A percentile compares a stretch with the other conserved stretches of the same genome.
These are phyloP conservation scores for Cantharis lateralis DNA, from an alignment of 2,888 invertebrate species.

Conservation along the genomic window DNA sequence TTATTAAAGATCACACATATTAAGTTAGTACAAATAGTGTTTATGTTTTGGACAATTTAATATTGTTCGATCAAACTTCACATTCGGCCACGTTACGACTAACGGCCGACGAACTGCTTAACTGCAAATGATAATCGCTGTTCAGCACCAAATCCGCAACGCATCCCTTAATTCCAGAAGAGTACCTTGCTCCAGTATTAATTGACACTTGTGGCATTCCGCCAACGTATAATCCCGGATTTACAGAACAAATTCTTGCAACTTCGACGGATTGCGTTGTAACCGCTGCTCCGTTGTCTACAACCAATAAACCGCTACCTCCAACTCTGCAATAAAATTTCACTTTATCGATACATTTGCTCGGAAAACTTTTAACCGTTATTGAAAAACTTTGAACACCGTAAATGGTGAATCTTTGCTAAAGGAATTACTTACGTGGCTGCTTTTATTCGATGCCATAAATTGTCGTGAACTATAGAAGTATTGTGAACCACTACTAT, in stretches of 20 bases:
- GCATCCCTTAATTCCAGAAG: conserved; percentile 64
- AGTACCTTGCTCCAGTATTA: conserved; percentile 57
- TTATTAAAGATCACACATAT: conserved; percentile 27
- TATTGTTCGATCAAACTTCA: conserved; percentile 36
- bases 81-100: conserved; percentile 57
- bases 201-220: conserved; percentile 52
- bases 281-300: conserved; percentile 84
- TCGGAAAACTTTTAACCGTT: background rate
- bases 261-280: conserved; percentile 84
- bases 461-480: conserved; percentile 85
- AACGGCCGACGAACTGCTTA: conserved; percentile 56
- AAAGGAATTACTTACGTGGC: conserved; percentile 63
- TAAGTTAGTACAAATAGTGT: conserved; percentile 19
- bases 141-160: conserved; percentile 66
- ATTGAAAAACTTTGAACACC: background rate
- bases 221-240: conserved; percentile 88
- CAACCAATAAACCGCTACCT: conserved; percentile 72
- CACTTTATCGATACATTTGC: background rate
- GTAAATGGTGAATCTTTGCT: background rate
- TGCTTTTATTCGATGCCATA: conserved; percentile 80
- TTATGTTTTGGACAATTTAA: conserved; percentile 3
- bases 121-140: conserved; percentile 62
- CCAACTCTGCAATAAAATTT: conserved; percentile 11
- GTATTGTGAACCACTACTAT: conserved; percentile 83
- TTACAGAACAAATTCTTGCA: conserved; percentile 82